Percentiles rank a stretch among this genome's conserved stretches.
Evolutionary conservation across 2,113 vertebrate species (phyloP).

Genomic region (Callaeas wilsoni): DNA sequence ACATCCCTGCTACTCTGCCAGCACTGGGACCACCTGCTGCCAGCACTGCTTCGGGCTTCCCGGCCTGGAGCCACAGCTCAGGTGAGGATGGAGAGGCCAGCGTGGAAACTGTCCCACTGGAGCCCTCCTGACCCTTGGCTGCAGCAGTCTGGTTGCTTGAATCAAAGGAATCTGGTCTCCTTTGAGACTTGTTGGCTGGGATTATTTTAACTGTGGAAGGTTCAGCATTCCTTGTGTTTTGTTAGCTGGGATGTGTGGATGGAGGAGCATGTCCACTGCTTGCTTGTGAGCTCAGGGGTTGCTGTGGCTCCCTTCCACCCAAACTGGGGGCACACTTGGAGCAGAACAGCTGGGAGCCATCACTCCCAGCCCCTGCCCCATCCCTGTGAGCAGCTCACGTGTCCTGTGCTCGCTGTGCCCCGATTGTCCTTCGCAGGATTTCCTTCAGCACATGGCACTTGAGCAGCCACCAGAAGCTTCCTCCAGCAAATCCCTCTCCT

Average conservation of each 20-base stretch:
- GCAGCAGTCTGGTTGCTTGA: not conserved
- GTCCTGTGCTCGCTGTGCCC: not conserved
- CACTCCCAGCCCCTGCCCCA: not conserved
- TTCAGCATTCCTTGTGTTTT: not conserved
- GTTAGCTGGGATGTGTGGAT: not conserved
- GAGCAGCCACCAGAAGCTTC: not conserved
- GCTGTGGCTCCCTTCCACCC: not conserved
- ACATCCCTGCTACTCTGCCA: not conserved
- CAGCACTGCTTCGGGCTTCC: not conserved
- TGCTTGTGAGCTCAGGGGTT: not conserved
- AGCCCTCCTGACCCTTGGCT: not conserved
- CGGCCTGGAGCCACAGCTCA: not conserved
- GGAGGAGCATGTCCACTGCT: not conserved
- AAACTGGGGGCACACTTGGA: not conserved
- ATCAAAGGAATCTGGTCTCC: not conserved
- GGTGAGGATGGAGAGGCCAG: not conserved
- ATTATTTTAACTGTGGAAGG: not conserved
- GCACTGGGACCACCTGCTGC: not conserved
- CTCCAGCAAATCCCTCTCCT: conserved; percentile 20
- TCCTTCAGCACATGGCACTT: not conserved
- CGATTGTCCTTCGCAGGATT: not conserved
- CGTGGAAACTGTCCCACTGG: not conserved
- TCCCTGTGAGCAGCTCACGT: not conserved
- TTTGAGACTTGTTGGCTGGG: not conserved
- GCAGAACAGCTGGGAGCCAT: not conserved